Evolutionary conservation across 2,888 invertebrate species (phyloP), one percentile per base, ranked within the genome.

Genomic region (Callyntrura guangdongensis): DNA sequence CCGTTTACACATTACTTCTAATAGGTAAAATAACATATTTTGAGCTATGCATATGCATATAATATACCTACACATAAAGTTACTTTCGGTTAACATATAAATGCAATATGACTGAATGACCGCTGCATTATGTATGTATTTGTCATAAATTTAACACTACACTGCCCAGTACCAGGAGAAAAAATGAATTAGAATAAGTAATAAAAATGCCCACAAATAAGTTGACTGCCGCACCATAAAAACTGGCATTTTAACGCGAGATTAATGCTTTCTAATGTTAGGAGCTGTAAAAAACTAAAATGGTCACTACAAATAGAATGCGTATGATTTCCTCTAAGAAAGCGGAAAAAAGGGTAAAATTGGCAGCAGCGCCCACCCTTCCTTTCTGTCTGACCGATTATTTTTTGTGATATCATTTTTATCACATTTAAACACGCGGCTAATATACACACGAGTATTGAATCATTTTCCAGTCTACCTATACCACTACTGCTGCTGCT

Each of bases 401-500:
- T 22, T 74, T 59, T 72, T 45, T 56, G 14, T 17, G 86, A 86
- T 86, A 86, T 74, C 61, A 1, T 36, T 86, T 86, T 86, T 86
- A 86, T 86, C 86, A 86, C 86, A 86, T 74, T 86, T 77, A 86
- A 86, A 86, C 86, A 86, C 74, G 86, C 74, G 86, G 86, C 61
- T 86, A 86, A 67, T 49, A 17, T 11, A 84, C 53, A 49, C 36
- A 85, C 53, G 25, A 56, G 53, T 77, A 72, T 36, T 11, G 53
- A 45, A n/a, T 56, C 49, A 53, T 47, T 49, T 20, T n/a, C 20
- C 53, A 27, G 25, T 61, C 8, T 20, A 3, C 61, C 45, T n/a
- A n/a, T n/a, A n/a, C 20, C 22, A 1, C 81, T 12, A 56, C 25
- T 53, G 4, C 79, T 1, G 2, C 22, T 12, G 22, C 74, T 6